Conservation (phyloP, 2,113 vertebrate genomes). For the Corynorhinus townsendii region DNA sequence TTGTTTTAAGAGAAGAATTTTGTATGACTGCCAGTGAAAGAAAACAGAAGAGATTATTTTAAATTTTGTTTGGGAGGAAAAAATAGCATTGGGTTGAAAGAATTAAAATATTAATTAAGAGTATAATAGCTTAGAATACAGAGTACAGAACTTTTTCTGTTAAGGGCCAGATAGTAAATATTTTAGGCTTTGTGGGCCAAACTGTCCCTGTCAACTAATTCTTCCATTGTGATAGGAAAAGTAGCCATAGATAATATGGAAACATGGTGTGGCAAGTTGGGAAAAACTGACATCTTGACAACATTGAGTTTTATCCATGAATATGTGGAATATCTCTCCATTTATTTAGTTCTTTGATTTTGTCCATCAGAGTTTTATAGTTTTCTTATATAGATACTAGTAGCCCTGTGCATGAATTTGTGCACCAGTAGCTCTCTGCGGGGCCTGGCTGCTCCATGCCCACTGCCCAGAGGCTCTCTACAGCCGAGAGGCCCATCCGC, state of each 20-base stretch:
- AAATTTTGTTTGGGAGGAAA: constrained; percentile 39
- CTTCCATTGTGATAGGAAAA: not conserved
- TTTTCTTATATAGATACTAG: not conserved
- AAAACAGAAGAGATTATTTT: not conserved
- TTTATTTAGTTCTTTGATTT: not conserved
- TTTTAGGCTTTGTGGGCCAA: not conserved
- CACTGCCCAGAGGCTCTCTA: too few relatives aligned
- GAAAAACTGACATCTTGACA: not conserved
- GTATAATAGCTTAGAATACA: not conserved
- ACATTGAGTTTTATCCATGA: not conserved
- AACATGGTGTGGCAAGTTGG: not conserved
- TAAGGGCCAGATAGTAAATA: not conserved
- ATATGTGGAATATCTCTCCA: not conserved
- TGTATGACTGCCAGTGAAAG: not conserved
- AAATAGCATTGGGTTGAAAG: not conserved
- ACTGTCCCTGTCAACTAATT: not conserved
- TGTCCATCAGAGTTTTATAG: not conserved
- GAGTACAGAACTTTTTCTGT: not conserved
- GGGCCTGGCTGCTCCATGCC: too few relatives aligned
- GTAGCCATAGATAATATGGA: not conserved
- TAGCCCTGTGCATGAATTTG: too few relatives aligned
- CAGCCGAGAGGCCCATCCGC: too few relatives aligned
- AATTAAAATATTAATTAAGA: not conserved
- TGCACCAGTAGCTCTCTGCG: too few relatives aligned
- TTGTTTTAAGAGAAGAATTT: constrained; percentile 27